These are phyloP conservation scores for Saturnia pavonia DNA, from an alignment of 2,888 invertebrate genomes.

Conservation along the genomic window DNA sequence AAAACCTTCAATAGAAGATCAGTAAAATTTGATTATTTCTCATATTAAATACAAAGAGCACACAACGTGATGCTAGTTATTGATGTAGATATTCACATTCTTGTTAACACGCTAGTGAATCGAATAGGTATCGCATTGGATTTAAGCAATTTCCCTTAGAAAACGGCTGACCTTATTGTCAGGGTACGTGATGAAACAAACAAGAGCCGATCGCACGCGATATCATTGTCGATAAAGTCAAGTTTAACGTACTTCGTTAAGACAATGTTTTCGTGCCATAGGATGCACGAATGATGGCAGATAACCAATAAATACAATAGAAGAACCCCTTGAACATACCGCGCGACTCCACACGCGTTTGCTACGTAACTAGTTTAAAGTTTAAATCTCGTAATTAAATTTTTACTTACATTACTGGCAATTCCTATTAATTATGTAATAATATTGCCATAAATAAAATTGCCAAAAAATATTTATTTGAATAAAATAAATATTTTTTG, in stretches of 20 bases:
- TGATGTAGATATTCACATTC: neutral
- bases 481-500: no score
- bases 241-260: neutral
- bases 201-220: neutral
- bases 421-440: no score
- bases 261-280: neutral
- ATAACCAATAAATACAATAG: neutral
- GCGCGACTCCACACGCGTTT: no score
- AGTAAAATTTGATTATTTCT: neutral
- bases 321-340: neutral
- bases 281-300: neutral
- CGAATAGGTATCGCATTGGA: neutral
- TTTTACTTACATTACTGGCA: no score
- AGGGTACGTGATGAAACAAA: constrained; percentile 6
- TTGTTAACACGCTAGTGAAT: neutral
- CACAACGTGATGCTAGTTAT: no score
- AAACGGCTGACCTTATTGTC: constrained; percentile 22
- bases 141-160: constrained; percentile 36
- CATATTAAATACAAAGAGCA: neutral
- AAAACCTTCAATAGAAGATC: neutral
- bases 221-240: neutral
- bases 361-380: no score
- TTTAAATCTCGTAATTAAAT: no score
- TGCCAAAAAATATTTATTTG: no score
- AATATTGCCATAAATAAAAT: no score